Percentiles rank a stretch among this genome's conserved stretches.
These are phyloP conservation scores for Antheraea mylitta DNA, from an alignment of 1,140 invertebrate genomes.

Conservation along the genomic window DNA sequence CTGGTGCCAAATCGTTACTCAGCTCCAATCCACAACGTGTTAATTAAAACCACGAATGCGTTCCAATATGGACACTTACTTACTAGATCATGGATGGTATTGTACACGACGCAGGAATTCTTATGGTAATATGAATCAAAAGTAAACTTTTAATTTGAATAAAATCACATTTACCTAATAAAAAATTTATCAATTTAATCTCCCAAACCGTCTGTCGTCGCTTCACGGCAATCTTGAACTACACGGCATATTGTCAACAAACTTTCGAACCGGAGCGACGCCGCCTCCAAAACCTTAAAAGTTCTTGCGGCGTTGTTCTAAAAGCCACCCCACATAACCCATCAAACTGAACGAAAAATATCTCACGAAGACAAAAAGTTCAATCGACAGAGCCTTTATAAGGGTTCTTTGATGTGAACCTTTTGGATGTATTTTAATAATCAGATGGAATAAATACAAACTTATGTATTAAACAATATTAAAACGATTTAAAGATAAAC, in stretches of 20 bases:
- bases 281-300: slow-evolving; percentile 24
- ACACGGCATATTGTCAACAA: slow-evolving; percentile 10
- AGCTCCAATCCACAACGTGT: no score
- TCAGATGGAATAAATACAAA: not conserved
- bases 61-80: no score
- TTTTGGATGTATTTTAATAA: slow-evolving; percentile 16
- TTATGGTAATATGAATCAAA: no score
- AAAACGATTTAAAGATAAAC: not conserved
- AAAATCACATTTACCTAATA: not conserved
- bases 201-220: not conserved
- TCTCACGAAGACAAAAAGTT: slow-evolving; percentile 22
- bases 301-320: slow-evolving; percentile 22
- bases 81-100: no score
- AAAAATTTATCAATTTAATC: slow-evolving; percentile 1
- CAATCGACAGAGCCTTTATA: slow-evolving; percentile 20
- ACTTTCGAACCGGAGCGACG: slow-evolving; percentile 11
- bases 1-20: no score
- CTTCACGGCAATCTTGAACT: slow-evolving; percentile 8
- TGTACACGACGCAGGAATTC: no score
- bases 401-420: slow-evolving; percentile 22
- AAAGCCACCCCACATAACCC: slow-evolving; percentile 25
- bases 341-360: slow-evolving; percentile 26
- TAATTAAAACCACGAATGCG: no score
- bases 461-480: not conserved
- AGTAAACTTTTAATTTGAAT: no score